A percentile compares a stretch with the other conserved stretches of the same genome.
Conservation (phyloP, 2,113 vertebrate species). For the Sarotherodon lohbergeri region DNA sequence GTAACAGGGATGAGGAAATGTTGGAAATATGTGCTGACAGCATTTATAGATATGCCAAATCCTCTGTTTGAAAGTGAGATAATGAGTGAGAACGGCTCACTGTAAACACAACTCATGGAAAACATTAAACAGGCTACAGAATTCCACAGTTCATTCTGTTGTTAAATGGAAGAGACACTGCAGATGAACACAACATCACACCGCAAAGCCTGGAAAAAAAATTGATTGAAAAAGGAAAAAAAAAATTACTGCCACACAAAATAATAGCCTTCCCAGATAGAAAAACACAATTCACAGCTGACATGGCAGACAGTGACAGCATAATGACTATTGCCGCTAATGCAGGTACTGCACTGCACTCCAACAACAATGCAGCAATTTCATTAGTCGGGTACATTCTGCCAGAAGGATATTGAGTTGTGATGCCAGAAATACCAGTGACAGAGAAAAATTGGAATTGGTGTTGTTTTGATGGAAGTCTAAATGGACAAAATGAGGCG, state of each 20-base stretch:
- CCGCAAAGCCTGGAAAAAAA: background rate
- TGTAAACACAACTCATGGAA: background rate
- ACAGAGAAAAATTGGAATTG: slow-evolving; percentile 14
- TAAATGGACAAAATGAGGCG: slow-evolving; percentile 1
- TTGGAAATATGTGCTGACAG: background rate
- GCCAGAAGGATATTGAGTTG: slow-evolving; percentile 5
- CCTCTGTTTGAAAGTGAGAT: background rate
- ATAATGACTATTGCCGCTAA: slow-evolving; percentile 39
- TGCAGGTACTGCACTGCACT: slow-evolving; percentile 19
- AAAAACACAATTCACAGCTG: slow-evolving; percentile 29
- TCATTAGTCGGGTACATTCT: slow-evolving; percentile 12
- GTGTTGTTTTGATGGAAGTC: background rate
- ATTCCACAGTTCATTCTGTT: background rate
- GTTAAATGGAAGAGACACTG: background rate
- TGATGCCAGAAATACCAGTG: slow-evolving; percentile 5
- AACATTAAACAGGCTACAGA: background rate
- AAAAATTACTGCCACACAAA: background rate
- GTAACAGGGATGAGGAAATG: background rate
- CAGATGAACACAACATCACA: background rate
- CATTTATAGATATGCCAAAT: background rate
- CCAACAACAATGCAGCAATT: slow-evolving; percentile 32
- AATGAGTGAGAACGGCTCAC: background rate
- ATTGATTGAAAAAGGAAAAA: background rate
- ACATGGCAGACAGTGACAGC: slow-evolving; percentile 32
- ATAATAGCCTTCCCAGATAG: slow-evolving; percentile 21